Evolutionary conservation across 2,797 vertebrate genomes (phyloP), one percentile per base, ranked within the genome.

Genomic region (Hoplostethus atlanticus): DNA sequence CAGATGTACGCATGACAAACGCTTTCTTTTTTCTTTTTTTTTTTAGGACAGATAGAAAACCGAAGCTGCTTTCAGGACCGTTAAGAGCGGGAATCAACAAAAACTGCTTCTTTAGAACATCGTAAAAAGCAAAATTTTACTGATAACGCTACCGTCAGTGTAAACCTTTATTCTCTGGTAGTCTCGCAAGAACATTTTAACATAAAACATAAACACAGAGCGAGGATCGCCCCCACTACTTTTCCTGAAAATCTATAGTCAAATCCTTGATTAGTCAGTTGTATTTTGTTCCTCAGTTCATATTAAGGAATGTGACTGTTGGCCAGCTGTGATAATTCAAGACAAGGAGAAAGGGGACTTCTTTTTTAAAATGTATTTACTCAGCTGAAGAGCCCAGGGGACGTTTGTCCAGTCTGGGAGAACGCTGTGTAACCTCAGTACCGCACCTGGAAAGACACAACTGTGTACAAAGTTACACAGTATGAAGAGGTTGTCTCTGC

Each of bases 321-420:
- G 11, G 51, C 56, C 63, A 34, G 79, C 84, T 84, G 71, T 73
- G 75, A 72, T 21, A 64, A 44, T 54, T 59, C 2, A 36, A 68
- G 64, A 80, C 59, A n/a, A 48, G 51, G 40, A 84, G 50, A 73
- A 59, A 63, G 51, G 56, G 67, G 78, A 77, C 46, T 58, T 6
- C 68, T 21, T 21, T 21, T n/a, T n/a, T n/a, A n/a, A n/a, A 74
- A 69, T 79, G 71, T 94, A 88, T 94, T 93, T 91, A 84, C 65
- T 75, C 90, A 94, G 91, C 93, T 93, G 92, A 89, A 68, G 64
- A 74, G 73, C 63, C 58, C 77, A 11, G 21, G 48, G 79, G 83
- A 76, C 2, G 25, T 60, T 17, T 44, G 54, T 83, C 64, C 60
- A 70, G 66, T 60, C 70, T 58, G 21, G 66, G 76, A 75, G 75